Conservation (phyloP, 2,888 invertebrate genomes). For the Lutraria lutraria region DNA sequence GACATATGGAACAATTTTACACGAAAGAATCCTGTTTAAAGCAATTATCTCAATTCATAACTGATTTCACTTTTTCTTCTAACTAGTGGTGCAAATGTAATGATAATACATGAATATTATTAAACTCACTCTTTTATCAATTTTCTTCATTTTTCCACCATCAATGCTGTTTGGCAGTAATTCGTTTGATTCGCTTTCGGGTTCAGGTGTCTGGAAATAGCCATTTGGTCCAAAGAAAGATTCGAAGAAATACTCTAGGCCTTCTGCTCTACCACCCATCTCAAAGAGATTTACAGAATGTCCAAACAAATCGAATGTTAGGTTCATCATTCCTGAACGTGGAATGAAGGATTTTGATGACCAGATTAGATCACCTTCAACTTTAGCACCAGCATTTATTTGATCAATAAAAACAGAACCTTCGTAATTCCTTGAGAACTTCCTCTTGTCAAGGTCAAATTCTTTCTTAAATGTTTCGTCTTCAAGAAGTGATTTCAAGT, state of each 20-base stretch:
- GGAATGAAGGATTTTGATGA: slow-evolving; percentile 85
- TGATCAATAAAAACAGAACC: slow-evolving; percentile 93
- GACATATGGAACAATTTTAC: no score
- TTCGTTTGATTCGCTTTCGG: slow-evolving; percentile 35
- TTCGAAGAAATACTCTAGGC: slow-evolving; percentile 94
- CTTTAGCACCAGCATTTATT: slow-evolving; percentile 89
- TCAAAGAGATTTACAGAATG: slow-evolving; percentile 95
- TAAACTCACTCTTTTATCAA: slow-evolving; percentile 66
- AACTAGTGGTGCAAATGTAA: no score
- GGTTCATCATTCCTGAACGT: slow-evolving; percentile 84
- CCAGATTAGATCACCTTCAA: slow-evolving; percentile 86
- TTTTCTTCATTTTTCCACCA: slow-evolving; percentile 68
- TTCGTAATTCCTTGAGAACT: slow-evolving; percentile 96
- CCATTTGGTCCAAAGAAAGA: slow-evolving; percentile 91
- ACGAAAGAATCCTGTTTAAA: no score
- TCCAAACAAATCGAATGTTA: slow-evolving; percentile 89
- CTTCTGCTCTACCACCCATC: slow-evolving; percentile 93
- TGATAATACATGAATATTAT: neutral
- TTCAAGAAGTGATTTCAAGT: slow-evolving; percentile 94
- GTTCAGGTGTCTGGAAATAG: slow-evolving; percentile 87
- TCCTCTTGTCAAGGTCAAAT: slow-evolving; percentile 94
- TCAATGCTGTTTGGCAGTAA: slow-evolving; percentile 58
- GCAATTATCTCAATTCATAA: no score
- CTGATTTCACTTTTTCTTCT: no score
- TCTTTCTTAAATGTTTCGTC: slow-evolving; percentile 93